A percentile compares a stretch with the other conserved stretches of the same genome.
These are phyloP conservation scores for Meriones unguiculatus DNA, from an alignment of 2,113 vertebrate species.

Conservation along the genomic window DNA sequence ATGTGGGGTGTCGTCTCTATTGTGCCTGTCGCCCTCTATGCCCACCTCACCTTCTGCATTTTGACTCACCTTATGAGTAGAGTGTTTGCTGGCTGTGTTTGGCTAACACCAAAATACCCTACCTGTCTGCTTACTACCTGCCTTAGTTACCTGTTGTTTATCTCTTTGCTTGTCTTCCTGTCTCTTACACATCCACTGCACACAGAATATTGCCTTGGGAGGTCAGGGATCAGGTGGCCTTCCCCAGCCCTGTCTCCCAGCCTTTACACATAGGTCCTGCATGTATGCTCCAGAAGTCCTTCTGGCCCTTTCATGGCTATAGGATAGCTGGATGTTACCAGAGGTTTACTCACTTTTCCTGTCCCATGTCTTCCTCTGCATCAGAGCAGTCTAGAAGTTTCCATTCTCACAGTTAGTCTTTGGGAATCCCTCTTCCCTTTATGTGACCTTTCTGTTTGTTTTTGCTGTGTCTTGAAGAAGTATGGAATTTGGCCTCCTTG, in stretches of 20 bases:
- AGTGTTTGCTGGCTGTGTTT: neutral
- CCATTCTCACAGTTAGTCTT: constrained; percentile 14
- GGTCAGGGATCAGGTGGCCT: neutral
- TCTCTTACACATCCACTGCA: neutral
- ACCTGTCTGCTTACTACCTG: neutral
- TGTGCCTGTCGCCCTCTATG: neutral
- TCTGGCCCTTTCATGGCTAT: neutral
- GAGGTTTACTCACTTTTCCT: neutral
- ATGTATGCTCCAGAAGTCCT: too few species aligned
- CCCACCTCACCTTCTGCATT: neutral
- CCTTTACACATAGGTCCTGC: neutral
- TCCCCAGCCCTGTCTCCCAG: neutral
- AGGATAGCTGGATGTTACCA: neutral
- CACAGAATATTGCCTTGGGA: neutral
- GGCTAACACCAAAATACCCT: neutral
- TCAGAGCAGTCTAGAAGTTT: neutral
- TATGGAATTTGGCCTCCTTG: constrained; percentile 24
- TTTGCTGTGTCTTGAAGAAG: constrained; percentile 20
- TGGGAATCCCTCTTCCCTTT: neutral
- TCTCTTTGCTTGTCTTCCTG: neutral
- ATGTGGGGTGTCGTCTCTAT: neutral
- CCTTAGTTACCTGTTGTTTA: neutral
- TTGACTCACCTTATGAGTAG: neutral
- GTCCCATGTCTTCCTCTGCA: neutral
- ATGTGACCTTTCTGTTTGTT: neutral